Conservation (phyloP, 1,140 invertebrate species). For the Eupristina koningsbergeri region DNA sequence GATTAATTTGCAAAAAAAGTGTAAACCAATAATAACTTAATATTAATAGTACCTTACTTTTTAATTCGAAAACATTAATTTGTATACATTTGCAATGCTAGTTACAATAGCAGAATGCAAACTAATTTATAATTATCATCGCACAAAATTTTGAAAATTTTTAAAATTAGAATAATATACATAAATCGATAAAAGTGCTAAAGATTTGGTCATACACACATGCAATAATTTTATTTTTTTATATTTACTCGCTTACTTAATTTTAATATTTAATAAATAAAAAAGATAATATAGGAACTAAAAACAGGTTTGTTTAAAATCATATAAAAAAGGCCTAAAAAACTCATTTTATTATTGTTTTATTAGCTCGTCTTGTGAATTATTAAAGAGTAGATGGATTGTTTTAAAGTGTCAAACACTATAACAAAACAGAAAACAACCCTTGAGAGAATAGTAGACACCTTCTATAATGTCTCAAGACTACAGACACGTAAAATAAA, state of each 20-base stretch:
- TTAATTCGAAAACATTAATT: background rate
- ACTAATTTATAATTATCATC: no score
- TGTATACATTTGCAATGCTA: background rate
- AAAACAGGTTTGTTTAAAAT: no score
- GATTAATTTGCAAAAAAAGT: no score
- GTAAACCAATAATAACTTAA: no score
- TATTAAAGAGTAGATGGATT: background rate
- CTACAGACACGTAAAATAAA: background rate
- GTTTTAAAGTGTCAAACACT: background rate
- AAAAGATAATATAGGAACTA: no score
- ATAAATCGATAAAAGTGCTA: background rate
- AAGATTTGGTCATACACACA: background rate
- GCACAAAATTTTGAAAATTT: no score
- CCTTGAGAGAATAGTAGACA: background rate
- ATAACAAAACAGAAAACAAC: background rate
- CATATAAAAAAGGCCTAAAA: no score
- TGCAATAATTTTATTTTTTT: background rate
- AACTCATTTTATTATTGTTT: no score
- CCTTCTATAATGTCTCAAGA: background rate
- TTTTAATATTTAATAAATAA: background rate
- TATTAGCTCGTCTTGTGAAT: no score
- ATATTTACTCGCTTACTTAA: background rate
- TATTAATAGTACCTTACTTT: background rate
- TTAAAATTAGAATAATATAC: background rate
- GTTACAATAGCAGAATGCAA: background rate